These are phyloP conservation scores for Holothuria glaberrima DNA, from an alignment of 35 echinoderm and acorn worm species.

Conservation along the genomic window DNA sequence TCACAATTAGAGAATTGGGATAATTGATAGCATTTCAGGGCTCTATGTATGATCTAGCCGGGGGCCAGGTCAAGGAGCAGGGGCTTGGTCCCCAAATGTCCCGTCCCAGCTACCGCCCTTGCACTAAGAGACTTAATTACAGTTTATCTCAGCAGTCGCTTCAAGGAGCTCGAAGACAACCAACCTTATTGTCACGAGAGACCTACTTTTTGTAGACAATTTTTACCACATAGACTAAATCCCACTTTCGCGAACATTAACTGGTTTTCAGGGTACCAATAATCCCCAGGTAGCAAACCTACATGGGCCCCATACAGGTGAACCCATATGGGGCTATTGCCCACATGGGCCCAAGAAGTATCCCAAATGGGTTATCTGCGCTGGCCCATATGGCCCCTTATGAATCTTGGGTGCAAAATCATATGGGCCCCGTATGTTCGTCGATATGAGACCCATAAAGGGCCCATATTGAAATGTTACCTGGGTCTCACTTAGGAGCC, in stretches of 20 bases:
- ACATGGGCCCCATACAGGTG: too few species aligned
- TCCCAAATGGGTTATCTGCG: too few species aligned
- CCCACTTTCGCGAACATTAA: too few species aligned
- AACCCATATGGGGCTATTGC: too few species aligned
- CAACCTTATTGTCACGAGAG: background rate
- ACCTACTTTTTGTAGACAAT: background rate
- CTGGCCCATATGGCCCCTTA: too few species aligned
- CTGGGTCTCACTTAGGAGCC: background rate
- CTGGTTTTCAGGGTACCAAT: background rate
- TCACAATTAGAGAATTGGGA: background rate
- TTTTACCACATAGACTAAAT: constrained; percentile 15
- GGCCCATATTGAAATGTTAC: too few species aligned
- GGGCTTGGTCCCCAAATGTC: background rate
- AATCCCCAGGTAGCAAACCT: too few species aligned
- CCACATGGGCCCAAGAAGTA: too few species aligned
- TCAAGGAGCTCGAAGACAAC: too few species aligned
- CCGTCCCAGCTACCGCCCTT: background rate
- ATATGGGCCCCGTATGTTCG: too few species aligned
- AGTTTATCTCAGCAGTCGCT: background rate
- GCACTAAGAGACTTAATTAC: background rate
- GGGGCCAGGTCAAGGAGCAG: background rate
- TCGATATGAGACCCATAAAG: too few species aligned
- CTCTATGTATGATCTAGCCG: background rate
- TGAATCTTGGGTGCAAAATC: too few species aligned
- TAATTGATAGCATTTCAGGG: constrained; percentile 9